Percentiles rank a stretch among this genome's conserved stretches.
Conservation (phyloP, 2,797 vertebrate species). For the Gouania willdenowi region DNA sequence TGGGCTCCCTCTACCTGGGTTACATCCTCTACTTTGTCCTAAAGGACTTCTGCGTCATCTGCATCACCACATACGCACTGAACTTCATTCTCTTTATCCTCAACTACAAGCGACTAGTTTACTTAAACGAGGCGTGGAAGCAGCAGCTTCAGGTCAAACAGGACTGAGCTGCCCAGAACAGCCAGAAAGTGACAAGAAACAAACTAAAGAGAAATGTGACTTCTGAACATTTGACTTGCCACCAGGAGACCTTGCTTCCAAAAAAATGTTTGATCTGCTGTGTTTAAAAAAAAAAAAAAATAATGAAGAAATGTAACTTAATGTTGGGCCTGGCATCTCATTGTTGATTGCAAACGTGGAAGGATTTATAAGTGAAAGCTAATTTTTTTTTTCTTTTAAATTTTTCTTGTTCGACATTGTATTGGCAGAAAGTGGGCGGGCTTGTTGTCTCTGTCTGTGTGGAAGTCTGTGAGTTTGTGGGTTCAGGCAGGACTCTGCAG, state of each 20-base stretch:
- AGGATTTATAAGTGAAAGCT: conserved; percentile 64
- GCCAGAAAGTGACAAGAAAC: conserved; percentile 44
- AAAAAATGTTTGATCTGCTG: conserved; percentile 95
- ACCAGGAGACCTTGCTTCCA: conserved; percentile 91
- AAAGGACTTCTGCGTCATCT: conserved; percentile 97
- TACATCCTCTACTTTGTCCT: conserved; percentile 99
- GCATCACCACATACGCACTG: conserved; percentile 91
- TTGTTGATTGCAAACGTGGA: conserved; percentile 66
- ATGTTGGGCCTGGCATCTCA: conserved; percentile 74
- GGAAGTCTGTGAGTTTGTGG: not conserved
- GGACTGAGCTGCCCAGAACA: conserved; percentile 75
- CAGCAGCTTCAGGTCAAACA: conserved; percentile 91
- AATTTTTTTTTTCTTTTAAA: conserved; percentile 41
- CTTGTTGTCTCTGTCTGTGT: not conserved
- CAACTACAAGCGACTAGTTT: conserved; percentile 99
- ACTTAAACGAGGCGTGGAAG: conserved; percentile 99
- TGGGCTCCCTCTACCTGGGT: conserved; percentile 95
- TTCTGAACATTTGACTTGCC: conserved; percentile 84
- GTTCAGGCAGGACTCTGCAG: conserved; percentile 70
- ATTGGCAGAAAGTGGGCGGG: conserved; percentile 42
- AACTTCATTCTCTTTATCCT: conserved; percentile 98
- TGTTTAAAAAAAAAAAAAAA: conserved; percentile 53
- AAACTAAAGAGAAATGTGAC: conserved; percentile 67
- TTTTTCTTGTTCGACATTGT: conserved; percentile 60
- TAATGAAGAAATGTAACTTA: conserved; percentile 65